phyloP scores from a whole-genome alignment of 1,140 invertebrate genomes.

The Oncopeltus fasciatus region DNA sequence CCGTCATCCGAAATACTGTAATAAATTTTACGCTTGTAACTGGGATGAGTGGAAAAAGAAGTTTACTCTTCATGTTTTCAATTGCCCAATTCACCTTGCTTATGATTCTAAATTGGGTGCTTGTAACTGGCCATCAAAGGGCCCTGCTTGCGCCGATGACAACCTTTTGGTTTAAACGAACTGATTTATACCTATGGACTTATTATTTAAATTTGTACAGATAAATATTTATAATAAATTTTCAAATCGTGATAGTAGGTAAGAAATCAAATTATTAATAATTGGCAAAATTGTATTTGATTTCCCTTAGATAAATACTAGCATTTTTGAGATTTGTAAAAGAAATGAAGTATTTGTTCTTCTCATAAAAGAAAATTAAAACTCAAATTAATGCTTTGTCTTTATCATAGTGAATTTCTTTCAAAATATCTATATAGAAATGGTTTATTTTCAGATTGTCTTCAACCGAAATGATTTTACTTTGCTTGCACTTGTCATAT shows the following conservation, averaged over 20 bases:
- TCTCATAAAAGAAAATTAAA: not conserved
- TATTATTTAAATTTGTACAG: too few relatives aligned
- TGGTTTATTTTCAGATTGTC: too few relatives aligned
- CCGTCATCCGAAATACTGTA: conserved; percentile 64
- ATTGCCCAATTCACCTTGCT: conserved; percentile 64
- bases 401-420: not conserved
- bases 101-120: conserved; percentile 59
- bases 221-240: not conserved
- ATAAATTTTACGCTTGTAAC: conserved; percentile 72
- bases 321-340: not conserved
- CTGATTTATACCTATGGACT: not conserved
- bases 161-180: conserved; percentile 42
- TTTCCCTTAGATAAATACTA: not conserved
- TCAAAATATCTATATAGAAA: too few relatives aligned
- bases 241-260: not conserved
- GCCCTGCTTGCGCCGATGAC: conserved; percentile 56
- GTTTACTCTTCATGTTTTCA: conserved; percentile 63
- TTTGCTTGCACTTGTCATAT: too few relatives aligned
- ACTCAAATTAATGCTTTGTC: not conserved
- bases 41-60: conserved; percentile 67
- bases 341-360: not conserved
- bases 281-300: not conserved
- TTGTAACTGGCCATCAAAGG: conserved; percentile 71
- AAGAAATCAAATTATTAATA: not conserved
- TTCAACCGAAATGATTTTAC: too few relatives aligned